phyloP scores from a whole-genome alignment of 1,140 invertebrate species.

The Stenopsyche tienmushanensis region DNA sequence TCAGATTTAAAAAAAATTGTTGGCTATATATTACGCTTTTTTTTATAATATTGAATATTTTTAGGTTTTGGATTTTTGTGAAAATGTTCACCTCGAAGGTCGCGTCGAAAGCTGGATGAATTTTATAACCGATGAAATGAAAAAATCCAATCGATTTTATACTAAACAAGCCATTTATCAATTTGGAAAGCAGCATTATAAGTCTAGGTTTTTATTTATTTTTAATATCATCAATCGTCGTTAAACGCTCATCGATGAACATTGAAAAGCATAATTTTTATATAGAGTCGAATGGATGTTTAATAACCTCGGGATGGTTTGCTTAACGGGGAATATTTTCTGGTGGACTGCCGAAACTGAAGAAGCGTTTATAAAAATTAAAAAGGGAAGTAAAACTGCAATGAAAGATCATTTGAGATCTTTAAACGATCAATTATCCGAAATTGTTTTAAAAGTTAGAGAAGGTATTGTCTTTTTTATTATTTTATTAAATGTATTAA shows the following conservation, averaged over 20 bases:
- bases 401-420: constrained; percentile 87
- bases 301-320: constrained; percentile 86
- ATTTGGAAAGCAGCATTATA: constrained; percentile 68
- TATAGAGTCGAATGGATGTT: constrained; percentile 80
- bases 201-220: constrained; percentile 28
- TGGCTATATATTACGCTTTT: too few species aligned
- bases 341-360: constrained; percentile 95
- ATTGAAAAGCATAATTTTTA: constrained; percentile 19
- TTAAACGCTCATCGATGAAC: not conserved
- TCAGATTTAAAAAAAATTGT: too few species aligned
- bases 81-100: constrained; percentile 60
- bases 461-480: constrained; percentile 46
- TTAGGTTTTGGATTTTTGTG: constrained; percentile 74
- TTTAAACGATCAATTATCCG: constrained; percentile 80
- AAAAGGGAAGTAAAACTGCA: constrained; percentile 74
- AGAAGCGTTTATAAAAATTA: constrained; percentile 78
- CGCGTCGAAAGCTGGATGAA: constrained; percentile 92
- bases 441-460: constrained; percentile 74
- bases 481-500: not conserved
- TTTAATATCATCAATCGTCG: constrained; percentile 12
- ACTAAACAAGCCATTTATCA: constrained; percentile 86
- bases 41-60: not conserved
- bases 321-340: constrained; percentile 80
- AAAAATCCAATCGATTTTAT: constrained; percentile 76
- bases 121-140: constrained; percentile 79